Conservation (phyloP, 2,888 invertebrate species). For the Amphimallon solstitiale region DNA sequence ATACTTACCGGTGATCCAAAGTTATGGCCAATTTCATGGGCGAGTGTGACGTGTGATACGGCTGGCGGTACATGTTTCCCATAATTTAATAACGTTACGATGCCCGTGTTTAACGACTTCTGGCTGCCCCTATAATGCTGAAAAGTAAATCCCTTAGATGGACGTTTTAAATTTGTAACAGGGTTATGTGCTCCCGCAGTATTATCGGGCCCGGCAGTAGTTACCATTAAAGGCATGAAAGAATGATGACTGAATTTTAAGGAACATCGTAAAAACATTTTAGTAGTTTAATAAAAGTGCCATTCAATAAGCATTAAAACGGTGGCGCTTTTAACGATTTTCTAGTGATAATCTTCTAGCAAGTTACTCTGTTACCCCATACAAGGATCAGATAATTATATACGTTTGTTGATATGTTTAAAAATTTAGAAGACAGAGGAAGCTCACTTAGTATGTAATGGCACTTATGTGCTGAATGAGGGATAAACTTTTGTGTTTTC, state of each 20-base stretch:
- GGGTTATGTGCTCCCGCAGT: background rate
- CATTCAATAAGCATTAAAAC: background rate
- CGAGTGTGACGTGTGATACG: slow-evolving; percentile 96
- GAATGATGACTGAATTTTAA: background rate
- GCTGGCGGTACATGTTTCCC: slow-evolving; percentile 98
- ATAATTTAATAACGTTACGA: slow-evolving; percentile 97
- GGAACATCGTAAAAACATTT: slow-evolving; percentile 2
- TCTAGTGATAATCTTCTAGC: too few relatives aligned
- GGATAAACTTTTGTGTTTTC: too few relatives aligned
- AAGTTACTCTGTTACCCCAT: too few relatives aligned
- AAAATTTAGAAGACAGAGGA: too few relatives aligned
- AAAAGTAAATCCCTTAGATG: slow-evolving; percentile 47
- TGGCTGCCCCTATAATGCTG: slow-evolving; percentile 93
- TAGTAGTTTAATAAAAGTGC: background rate
- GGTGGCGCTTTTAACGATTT: background rate
- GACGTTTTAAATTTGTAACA: slow-evolving; percentile 5
- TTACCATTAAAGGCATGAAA: background rate
- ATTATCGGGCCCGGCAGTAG: background rate
- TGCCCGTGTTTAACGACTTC: slow-evolving; percentile 96
- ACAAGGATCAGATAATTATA: too few relatives aligned
- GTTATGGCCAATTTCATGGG: slow-evolving; percentile 99
- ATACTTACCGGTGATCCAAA: slow-evolving; percentile 93
- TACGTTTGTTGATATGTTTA: too few relatives aligned
- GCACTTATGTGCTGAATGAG: too few relatives aligned
- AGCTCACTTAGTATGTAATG: too few relatives aligned